Evolutionary conservation across 1,140 invertebrate genomes (phyloP).

Genomic region (Ooceraea biroi): DNA sequence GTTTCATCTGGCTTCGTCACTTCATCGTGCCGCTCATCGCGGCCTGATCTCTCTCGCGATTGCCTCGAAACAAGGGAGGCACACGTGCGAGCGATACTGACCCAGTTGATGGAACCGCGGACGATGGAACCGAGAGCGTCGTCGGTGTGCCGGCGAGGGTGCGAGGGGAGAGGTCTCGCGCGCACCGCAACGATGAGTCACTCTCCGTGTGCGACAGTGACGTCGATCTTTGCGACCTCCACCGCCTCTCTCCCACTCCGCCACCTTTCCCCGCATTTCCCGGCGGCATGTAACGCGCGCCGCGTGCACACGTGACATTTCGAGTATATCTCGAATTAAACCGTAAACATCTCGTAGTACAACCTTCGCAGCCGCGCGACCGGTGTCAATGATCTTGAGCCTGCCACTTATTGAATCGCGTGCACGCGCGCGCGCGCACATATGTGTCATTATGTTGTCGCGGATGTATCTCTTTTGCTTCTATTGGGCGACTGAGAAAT

Average conservation of each 20-base stretch:
- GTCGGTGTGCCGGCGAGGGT: slow-evolving; percentile 18
- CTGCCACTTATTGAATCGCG: slow-evolving; percentile 81
- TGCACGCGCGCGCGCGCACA: slow-evolving; percentile 63
- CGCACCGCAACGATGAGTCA: slow-evolving; percentile 63
- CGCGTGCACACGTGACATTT: slow-evolving; percentile 73
- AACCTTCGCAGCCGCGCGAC: slow-evolving; percentile 62
- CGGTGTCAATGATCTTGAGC: slow-evolving; percentile 79
- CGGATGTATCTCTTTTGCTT: slow-evolving; percentile 26
- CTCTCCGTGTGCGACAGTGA: slow-evolving; percentile 54
- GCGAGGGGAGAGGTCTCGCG: slow-evolving; percentile 10
- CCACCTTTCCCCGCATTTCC: slow-evolving; percentile 44
- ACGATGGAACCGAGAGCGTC: slow-evolving; percentile 46
- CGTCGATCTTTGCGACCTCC: slow-evolving; percentile 63
- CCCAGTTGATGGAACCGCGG: slow-evolving; percentile 56
- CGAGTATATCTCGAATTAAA: slow-evolving; percentile 80
- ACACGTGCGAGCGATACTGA: slow-evolving; percentile 41
- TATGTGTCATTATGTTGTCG: slow-evolving; percentile 26
- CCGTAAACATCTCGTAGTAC: slow-evolving; percentile 80
- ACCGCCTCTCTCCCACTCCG: slow-evolving; percentile 5
- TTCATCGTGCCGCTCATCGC: no score
- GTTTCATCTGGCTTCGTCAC: background rate
- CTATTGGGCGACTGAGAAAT: slow-evolving; percentile 38
- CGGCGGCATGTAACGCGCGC: slow-evolving; percentile 29
- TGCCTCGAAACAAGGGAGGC: slow-evolving; percentile 22
- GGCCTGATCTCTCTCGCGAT: background rate